These are phyloP conservation scores for Serinus canaria DNA, from an alignment of 2,113 vertebrate species.

Conservation along the genomic window DNA sequence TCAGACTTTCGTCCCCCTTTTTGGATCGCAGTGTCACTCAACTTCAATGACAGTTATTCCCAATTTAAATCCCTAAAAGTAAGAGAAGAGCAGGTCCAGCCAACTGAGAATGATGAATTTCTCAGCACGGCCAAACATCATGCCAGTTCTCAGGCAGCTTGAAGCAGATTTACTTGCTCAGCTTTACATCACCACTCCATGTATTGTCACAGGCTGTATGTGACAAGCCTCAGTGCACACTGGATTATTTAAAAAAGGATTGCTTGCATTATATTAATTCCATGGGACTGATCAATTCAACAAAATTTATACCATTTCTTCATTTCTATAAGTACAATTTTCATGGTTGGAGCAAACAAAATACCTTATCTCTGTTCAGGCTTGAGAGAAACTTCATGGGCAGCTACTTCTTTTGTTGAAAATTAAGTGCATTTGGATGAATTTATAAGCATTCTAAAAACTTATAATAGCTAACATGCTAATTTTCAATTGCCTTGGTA, in stretches of 20 bases:
- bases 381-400: not conserved
- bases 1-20: not conserved
- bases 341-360: not conserved
- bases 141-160: not conserved
- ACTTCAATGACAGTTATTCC: not conserved
- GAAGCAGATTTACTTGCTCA: not conserved
- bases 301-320: not conserved
- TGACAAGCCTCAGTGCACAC: not conserved
- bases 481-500: not conserved
- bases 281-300: not conserved
- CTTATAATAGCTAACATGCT: not conserved
- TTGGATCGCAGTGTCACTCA: not conserved
- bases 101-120: not conserved
- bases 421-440: not conserved
- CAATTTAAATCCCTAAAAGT: not conserved
- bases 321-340: not conserved
- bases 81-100: not conserved
- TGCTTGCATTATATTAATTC: not conserved
- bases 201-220: not conserved
- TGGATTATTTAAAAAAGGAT: not conserved
- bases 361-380: not conserved
- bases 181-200: not conserved
- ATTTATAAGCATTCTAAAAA: not conserved
- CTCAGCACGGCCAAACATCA: not conserved
- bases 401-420: not conserved